Evolutionary conservation across 2,888 invertebrate genomes (phyloP).

Genomic region (Drosophila anomalata): DNA sequence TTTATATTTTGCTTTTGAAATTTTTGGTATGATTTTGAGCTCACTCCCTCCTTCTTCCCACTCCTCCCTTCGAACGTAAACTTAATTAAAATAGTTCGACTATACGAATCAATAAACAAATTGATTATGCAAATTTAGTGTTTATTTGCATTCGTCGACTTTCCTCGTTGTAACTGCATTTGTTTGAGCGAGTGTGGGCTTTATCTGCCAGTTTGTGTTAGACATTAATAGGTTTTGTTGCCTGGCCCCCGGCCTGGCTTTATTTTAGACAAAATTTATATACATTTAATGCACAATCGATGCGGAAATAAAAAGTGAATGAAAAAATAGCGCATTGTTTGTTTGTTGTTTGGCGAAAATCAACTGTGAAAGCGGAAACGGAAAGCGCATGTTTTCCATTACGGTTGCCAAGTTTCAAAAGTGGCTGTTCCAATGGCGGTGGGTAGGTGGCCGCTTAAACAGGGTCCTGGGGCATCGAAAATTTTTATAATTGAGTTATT

Average conservation of each 20-base stretch:
- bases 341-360: constrained; percentile 43
- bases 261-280: constrained; percentile 59
- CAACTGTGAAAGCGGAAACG: constrained; percentile 63
- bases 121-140: constrained; percentile 76
- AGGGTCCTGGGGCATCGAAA: constrained; percentile 17
- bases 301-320: constrained; percentile 69
- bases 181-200: constrained; percentile 7
- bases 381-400: constrained; percentile 62
- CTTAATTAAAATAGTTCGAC: constrained; percentile 74
- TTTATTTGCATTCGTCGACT: constrained; percentile 64
- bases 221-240: constrained; percentile 74
- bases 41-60: neutral
- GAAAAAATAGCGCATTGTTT: constrained; percentile 21
- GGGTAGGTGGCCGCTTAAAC: too few species aligned
- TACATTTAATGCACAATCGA: constrained; percentile 72
- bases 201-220: constrained; percentile 27
- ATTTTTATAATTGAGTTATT: constrained; percentile 68
- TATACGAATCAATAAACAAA: constrained; percentile 76
- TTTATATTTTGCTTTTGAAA: constrained; percentile 22
- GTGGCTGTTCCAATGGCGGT: neutral
- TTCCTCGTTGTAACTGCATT: constrained; percentile 36
- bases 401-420: constrained; percentile 9
- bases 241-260: constrained; percentile 25
- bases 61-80: constrained; percentile 43
- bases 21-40: constrained; percentile 2